Evolutionary conservation across 2,888 invertebrate species (phyloP).

Genomic region (Campoplex capitator): DNA sequence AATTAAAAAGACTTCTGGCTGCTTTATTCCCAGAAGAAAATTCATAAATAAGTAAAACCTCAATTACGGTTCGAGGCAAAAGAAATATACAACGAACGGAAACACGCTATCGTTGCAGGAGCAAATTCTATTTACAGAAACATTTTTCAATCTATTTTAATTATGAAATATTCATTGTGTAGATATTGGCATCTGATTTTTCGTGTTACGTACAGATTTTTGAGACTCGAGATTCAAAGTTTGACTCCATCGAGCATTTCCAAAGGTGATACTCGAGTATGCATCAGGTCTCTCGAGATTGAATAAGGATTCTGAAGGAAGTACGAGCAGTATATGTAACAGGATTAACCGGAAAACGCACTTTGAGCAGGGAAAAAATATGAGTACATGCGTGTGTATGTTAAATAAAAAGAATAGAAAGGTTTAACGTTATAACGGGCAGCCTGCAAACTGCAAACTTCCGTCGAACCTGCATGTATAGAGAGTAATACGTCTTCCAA

Average conservation of each 20-base stretch:
- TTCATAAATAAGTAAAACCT: neutral
- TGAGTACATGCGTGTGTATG: neutral
- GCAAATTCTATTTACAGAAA: neutral
- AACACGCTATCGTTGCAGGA: neutral
- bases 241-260: neutral
- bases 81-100: neutral
- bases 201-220: neutral
- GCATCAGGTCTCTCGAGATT: constrained; percentile 37
- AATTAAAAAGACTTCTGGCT: neutral
- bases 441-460: constrained; percentile 72
- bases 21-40: neutral
- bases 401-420: neutral
- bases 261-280: constrained; percentile 20
- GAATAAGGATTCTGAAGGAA: constrained; percentile 27
- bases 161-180: neutral
- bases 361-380: constrained; percentile 33
- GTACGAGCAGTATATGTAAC: constrained; percentile 41
- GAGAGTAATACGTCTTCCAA: constrained; percentile 57
- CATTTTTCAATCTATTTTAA: neutral
- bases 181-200: neutral
- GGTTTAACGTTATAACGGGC: constrained; percentile 21
- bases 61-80: neutral
- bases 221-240: constrained; percentile 35
- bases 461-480: constrained; percentile 59
- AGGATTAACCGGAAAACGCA: constrained; percentile 61